phyloP scores from a whole-genome alignment of 2,888 invertebrate species.

The Athalia cordata region DNA sequence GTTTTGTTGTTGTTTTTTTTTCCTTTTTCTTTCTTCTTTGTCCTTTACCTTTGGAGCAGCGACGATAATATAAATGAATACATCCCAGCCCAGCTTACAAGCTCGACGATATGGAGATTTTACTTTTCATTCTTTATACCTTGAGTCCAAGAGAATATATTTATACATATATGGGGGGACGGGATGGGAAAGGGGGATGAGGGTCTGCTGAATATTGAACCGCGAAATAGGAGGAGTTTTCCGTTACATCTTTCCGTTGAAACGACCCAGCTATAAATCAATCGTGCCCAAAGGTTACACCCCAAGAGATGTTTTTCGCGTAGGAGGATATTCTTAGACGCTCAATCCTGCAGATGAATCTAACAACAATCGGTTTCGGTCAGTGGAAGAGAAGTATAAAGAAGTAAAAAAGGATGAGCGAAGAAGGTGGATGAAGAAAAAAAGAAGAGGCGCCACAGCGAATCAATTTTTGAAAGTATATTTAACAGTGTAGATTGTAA shows the following conservation, averaged over 20 bases:
- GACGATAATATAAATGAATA: slow-evolving; percentile 32
- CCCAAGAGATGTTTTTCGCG: slow-evolving; percentile 33
- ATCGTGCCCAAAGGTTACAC: slow-evolving; percentile 16
- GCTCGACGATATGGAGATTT: slow-evolving; percentile 10
- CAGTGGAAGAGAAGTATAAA: slow-evolving; percentile 26
- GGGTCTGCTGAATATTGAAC: too few relatives aligned
- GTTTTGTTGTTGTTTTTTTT: background rate
- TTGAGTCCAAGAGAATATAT: too few relatives aligned
- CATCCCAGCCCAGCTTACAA: slow-evolving; percentile 15
- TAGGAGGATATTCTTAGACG: slow-evolving; percentile 12
- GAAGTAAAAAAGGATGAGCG: slow-evolving; percentile 8
- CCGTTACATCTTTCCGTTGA: slow-evolving; percentile 1
- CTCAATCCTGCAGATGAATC: slow-evolving; percentile 33
- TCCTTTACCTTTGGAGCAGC: slow-evolving; percentile 7
- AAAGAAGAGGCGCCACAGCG: background rate
- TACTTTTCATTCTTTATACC: background rate
- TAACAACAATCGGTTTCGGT: slow-evolving; percentile 23
- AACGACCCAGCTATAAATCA: slow-evolving; percentile 30
- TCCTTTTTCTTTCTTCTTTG: background rate
- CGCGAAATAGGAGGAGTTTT: too few relatives aligned
- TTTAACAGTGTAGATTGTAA: slow-evolving; percentile 5
- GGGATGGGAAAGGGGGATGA: too few relatives aligned
- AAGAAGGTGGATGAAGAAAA: too few relatives aligned
- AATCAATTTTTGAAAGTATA: slow-evolving; percentile 36
- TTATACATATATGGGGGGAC: too few relatives aligned